phyloP scores from a whole-genome alignment of 2,797 vertebrate species.

The Aldrovandia affinis region DNA sequence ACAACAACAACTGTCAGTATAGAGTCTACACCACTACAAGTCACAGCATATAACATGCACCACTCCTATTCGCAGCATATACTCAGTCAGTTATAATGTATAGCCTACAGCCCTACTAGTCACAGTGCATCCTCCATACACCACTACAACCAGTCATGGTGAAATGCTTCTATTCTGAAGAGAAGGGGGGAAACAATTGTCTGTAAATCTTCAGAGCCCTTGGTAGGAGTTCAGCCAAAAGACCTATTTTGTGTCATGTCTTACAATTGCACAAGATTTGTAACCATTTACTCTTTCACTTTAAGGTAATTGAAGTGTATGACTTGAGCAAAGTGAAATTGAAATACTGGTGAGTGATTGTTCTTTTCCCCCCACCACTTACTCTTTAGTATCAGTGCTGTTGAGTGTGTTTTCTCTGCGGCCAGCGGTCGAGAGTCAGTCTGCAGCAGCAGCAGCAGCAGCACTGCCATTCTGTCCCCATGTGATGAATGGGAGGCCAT shows the following conservation, averaged over 20 bases:
- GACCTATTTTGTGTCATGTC: background rate
- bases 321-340: slow-evolving; percentile 99
- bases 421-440: background rate
- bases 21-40: no score
- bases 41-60: no score
- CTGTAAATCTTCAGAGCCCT: background rate
- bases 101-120: no score
- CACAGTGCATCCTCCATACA: no score
- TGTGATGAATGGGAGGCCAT: background rate
- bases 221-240: background rate
- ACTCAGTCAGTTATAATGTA: no score
- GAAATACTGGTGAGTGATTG: slow-evolving; percentile 95
- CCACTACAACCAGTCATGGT: background rate
- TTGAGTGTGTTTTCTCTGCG: background rate
- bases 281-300: background rate
- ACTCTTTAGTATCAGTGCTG: background rate
- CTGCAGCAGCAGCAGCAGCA: background rate
- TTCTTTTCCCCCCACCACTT: background rate
- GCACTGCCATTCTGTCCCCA: background rate
- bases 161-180: background rate
- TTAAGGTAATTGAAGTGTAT: slow-evolving; percentile 97
- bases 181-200: background rate
- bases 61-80: no score
- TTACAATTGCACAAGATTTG: background rate
- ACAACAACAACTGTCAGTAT: no score